These are phyloP conservation scores for Chrysochloris asiatica DNA, from an alignment of 2,113 vertebrate genomes.

Conservation along the genomic window DNA sequence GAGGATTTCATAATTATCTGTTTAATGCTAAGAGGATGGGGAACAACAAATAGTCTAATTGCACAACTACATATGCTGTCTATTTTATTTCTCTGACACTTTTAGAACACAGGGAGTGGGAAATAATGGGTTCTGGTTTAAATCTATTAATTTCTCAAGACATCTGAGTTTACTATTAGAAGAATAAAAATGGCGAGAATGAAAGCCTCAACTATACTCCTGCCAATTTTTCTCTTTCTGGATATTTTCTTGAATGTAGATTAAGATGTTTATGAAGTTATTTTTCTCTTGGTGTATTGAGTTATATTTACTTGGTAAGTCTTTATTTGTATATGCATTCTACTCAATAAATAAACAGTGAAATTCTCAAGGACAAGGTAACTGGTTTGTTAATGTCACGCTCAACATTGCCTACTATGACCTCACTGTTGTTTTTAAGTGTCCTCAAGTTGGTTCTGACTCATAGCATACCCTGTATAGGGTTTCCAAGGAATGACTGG, in stretches of 20 bases:
- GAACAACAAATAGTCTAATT: neutral
- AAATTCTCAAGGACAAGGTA: neutral
- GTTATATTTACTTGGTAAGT: too few species aligned
- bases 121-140: neutral
- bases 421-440: too few species aligned
- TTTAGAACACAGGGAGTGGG: neutral
- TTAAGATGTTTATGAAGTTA: neutral
- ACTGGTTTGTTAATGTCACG: neutral
- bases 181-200: neutral
- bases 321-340: neutral
- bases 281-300: neutral
- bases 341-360: neutral
- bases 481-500: too few species aligned
- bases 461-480: too few species aligned
- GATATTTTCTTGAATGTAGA: neutral
- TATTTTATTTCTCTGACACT: slow-evolving; percentile 9
- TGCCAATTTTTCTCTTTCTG: neutral
- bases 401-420: neutral
- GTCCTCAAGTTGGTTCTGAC: too few species aligned
- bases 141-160: neutral
- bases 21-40: neutral
- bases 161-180: neutral
- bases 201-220: neutral
- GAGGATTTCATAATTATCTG: neutral
- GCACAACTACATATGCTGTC: neutral